Evolutionary conservation across 2,113 vertebrate species (phyloP), one percentile per base, ranked within the genome.

Genomic region (Manacus vitellinus): DNA sequence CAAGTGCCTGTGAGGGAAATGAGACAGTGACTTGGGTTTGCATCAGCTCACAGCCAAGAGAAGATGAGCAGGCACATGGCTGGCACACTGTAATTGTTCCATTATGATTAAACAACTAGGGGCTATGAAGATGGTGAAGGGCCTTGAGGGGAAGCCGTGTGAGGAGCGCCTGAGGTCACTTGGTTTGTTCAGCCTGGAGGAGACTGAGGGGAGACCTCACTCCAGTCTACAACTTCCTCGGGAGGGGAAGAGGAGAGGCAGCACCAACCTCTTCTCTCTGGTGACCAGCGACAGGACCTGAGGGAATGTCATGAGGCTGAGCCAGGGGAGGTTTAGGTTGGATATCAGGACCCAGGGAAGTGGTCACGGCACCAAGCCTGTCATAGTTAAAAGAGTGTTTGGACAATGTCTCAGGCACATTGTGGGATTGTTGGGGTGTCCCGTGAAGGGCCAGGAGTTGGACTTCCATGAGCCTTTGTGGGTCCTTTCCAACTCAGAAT

Each of bases 1-100:
- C 3, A 18, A 44, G 9, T 5, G 46, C 39, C 17, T 13, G 22
- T 4, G 39, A 15, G 54, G 31, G 73, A 30, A 78, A 37, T 1
- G 0, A 13, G 41, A 46, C 22, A 10, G 41, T 2, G 52, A 5
- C 35, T 49, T 33, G 2, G 27, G 54, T 41, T 55, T 35, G 49
- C 74, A 44, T 8, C 55, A 35, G 35, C 35, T 68, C 35, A 9
- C 47, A 39, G 49, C 49, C 5, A 1, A n/a, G 41, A n/a, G 33
- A 21, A 49, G 41, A 54, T 37, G 8, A 73, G 66, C 52, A 21
- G n/a, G 10, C 72, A 43, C 25, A 12, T 2, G 1, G 24, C 39
- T 35, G 8, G 3, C 4, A 1, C 5, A 2, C 33, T 1, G 7
- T 23, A 27, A n/a, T 2, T 23, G 24, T 13, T 51, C 58, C 14